These are phyloP conservation scores for Hirtodrosophila cameraria DNA, from an alignment of 2,888 invertebrate species.

Conservation along the genomic window DNA sequence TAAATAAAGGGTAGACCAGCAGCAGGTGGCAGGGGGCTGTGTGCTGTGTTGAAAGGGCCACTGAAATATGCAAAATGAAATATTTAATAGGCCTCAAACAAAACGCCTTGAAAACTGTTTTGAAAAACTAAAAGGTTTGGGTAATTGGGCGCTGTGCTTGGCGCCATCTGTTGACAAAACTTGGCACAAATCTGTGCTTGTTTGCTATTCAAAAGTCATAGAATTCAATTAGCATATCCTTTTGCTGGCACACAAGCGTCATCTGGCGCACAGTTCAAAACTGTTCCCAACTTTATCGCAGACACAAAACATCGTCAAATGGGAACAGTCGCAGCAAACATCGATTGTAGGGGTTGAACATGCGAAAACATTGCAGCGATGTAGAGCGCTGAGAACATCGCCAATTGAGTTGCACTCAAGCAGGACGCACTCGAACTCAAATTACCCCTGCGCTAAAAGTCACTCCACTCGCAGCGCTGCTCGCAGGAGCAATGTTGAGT, in stretches of 20 bases:
- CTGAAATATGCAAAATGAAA: slow-evolving; percentile 52
- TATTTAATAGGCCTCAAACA: slow-evolving; percentile 49
- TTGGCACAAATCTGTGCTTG: slow-evolving; percentile 21
- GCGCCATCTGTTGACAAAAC: slow-evolving; percentile 32
- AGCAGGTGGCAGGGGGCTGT: too few relatives aligned
- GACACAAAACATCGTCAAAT: too few relatives aligned
- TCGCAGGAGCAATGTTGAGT: slow-evolving; percentile 37
- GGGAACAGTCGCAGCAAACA: too few relatives aligned
- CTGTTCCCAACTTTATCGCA: slow-evolving; percentile 46
- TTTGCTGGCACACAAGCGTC: slow-evolving; percentile 36
- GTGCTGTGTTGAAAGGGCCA: slow-evolving; percentile 43
- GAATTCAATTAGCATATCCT: slow-evolving; percentile 33
- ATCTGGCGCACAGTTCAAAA: slow-evolving; percentile 22
- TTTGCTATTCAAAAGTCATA: slow-evolving; percentile 6
- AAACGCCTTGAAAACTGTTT: not conserved
- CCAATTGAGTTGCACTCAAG: slow-evolving; percentile 34
- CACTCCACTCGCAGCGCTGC: slow-evolving; percentile 32
- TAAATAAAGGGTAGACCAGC: slow-evolving; percentile 28
- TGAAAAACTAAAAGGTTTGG: not conserved
- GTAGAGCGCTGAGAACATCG: slow-evolving; percentile 24
- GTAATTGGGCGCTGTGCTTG: slow-evolving; percentile 1
- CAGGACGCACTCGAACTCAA: slow-evolving; percentile 43
- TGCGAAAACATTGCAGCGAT: too few relatives aligned
- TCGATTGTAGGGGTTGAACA: too few relatives aligned
- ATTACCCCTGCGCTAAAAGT: slow-evolving; percentile 29